phyloP scores from a whole-genome alignment of 2,888 invertebrate genomes.

The Oeneis ivallda region DNA sequence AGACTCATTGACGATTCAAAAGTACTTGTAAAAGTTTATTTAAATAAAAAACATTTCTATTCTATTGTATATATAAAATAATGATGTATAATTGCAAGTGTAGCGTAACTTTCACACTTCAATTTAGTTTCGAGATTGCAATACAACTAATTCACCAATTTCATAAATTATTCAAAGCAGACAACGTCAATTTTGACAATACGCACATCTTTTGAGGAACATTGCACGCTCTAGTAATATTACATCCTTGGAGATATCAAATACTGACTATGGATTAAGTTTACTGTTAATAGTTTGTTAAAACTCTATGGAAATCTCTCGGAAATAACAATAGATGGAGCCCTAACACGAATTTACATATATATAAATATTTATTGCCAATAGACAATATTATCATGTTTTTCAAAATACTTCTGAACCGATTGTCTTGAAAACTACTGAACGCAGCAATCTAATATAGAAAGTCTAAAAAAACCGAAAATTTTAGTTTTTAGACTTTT shows the following conservation, averaged over 20 bases:
- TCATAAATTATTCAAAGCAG: too few species aligned
- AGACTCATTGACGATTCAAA: too few species aligned
- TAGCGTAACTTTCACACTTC: too few species aligned
- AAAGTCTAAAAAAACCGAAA: conserved; percentile 19
- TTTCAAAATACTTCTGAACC: conserved; percentile 34
- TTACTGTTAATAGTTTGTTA: neutral
- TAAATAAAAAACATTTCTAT: too few species aligned
- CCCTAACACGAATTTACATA: conserved; percentile 18
- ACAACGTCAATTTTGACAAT: too few species aligned
- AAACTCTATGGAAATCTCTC: neutral
- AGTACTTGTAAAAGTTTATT: too few species aligned
- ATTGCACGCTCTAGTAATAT: neutral
- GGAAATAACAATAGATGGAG: conserved; percentile 24
- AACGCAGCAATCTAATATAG: conserved; percentile 20
- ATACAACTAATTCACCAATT: too few species aligned
- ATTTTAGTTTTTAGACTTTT: neutral
- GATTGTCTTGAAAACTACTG: conserved; percentile 36
- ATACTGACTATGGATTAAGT: neutral
- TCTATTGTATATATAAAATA: too few species aligned
- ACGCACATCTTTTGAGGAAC: too few species aligned
- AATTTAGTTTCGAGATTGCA: too few species aligned
- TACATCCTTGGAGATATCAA: neutral
- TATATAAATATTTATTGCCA: conserved; percentile 4
- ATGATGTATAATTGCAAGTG: too few species aligned
- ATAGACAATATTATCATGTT: neutral